A percentile compares a stretch with the other conserved stretches of the same genome.
These are phyloP conservation scores for Leucozona laternaria DNA, from an alignment of 2,888 invertebrate species.

Conservation along the genomic window DNA sequence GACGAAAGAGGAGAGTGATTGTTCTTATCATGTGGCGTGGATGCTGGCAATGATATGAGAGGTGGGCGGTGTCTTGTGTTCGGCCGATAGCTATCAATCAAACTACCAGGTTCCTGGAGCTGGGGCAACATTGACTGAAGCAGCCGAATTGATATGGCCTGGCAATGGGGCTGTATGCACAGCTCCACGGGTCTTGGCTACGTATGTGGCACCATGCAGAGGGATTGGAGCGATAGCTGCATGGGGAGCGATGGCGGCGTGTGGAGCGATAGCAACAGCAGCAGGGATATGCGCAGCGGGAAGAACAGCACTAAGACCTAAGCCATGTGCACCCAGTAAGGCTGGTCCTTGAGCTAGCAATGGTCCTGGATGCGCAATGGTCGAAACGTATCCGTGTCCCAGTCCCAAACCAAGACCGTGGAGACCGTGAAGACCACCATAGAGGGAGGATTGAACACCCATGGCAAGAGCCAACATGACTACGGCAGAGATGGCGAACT, in stretches of 20 bases:
- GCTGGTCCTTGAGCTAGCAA: constrained; percentile 76
- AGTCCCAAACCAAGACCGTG: constrained; percentile 44
- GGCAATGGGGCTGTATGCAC: constrained; percentile 84
- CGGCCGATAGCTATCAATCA: background rate
- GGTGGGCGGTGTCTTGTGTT: constrained; percentile 58
- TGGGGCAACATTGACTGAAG: constrained; percentile 83
- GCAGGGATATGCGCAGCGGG: constrained; percentile 63
- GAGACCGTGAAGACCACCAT: constrained; percentile 57
- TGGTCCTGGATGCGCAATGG: constrained; percentile 68
- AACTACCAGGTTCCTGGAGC: constrained; percentile 83
- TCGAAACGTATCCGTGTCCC: constrained; percentile 45
- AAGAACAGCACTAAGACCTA: constrained; percentile 32
- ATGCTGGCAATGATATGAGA: constrained; percentile 30
- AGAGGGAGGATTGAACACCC: constrained; percentile 81
- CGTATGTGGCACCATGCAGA: constrained; percentile 76
- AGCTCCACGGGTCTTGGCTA: constrained; percentile 84
- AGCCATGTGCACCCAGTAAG: constrained; percentile 57
- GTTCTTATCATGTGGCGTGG: constrained; percentile 46
- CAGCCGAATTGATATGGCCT: constrained; percentile 81
- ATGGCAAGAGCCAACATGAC: constrained; percentile 82
- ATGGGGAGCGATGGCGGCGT: constrained; percentile 59
- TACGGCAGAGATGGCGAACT: constrained; percentile 82
- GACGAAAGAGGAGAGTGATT: constrained; percentile 57
- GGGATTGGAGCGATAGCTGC: constrained; percentile 63
- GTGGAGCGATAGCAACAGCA: constrained; percentile 65